Evolutionary conservation across 2,888 invertebrate genomes (phyloP), one percentile per base, ranked within the genome.

Genomic region (Erannis defoliaria): DNA sequence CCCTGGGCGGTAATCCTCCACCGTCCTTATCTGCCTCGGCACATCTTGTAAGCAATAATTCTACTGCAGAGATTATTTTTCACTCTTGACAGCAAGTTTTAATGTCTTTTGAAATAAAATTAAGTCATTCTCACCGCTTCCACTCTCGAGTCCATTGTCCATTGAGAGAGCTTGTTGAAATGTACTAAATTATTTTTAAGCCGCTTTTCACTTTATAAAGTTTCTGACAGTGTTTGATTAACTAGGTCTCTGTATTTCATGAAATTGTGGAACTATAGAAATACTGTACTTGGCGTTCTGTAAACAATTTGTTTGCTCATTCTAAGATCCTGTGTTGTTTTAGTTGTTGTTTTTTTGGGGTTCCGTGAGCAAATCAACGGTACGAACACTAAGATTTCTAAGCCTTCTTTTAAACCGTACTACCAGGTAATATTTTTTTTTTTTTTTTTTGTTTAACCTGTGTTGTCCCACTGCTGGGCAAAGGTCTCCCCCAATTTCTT

Each of bases 11-110:
- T 83, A 83, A 84, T 84, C 81, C 81, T 71, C 77, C 74, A 74
- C 74, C 75, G 64, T 72, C 74, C 78, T 81, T 89, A 90, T 89
- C 90, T 85, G 80, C 73, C 79, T 74, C 74, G 79, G 82, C 83
- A 86, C 88, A 88, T 90, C 88, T 89, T 83, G 85, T 84, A 83
- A 84, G 88, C 88, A 85, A 89, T 90, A 89, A 89, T 89, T 90
- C 76, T 81, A 81, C 83, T 75, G 77, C 79, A 74, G 82, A 87
- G 88, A 89, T 89, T 90, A 90, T 89, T 90, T 89, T 89, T 89
- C 89, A 89, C 84, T 89, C 85, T 74, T 84, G 86, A 85, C 85
- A 88, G 88, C 89, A 85, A 89, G 82, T 89, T 89, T 90, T 88
- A 90, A 90, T 88, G 88, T 87, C 88, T 88, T 89, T 88, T 84